These are phyloP conservation scores for Diplazon laetatorius DNA, from an alignment of 2,888 invertebrate genomes.

Conservation along the genomic window DNA sequence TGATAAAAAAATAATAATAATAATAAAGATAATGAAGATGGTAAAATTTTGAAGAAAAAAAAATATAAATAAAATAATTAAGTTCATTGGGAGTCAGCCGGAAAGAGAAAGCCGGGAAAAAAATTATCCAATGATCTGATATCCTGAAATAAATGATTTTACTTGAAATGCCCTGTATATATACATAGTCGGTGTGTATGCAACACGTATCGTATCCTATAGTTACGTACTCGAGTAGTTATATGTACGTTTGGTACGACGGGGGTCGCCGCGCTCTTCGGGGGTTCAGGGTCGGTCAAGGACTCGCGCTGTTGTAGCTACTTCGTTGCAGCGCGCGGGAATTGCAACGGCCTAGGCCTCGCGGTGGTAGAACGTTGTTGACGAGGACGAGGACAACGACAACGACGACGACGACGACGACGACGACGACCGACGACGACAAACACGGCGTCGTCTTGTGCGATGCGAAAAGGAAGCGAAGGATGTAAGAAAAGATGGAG, in stretches of 20 bases:
- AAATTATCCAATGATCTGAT: no score
- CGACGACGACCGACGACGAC: conserved; percentile 6
- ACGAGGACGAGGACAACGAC: conserved; percentile 10
- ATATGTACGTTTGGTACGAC: conserved; percentile 40
- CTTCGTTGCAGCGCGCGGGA: neutral
- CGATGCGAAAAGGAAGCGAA: conserved; percentile 24
- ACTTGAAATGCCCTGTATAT: no score
- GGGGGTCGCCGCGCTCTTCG: conserved; percentile 75
- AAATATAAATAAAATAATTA: no score
- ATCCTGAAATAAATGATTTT: no score
- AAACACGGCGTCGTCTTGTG: neutral
- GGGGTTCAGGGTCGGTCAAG: conserved; percentile 82
- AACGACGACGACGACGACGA: conserved; percentile 44
- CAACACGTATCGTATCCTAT: neutral
- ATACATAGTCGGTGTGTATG: conserved; percentile 24
- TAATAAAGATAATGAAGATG: no score
- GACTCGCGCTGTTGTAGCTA: conserved; percentile 72
- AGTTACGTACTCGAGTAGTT: conserved; percentile 4
- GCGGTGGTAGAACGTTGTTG: neutral
- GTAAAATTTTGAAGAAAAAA: no score
- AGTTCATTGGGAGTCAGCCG: no score
- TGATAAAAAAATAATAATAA: no score
- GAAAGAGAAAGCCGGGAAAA: no score
- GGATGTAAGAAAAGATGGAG: conserved; percentile 32
- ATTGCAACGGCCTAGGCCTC: conserved; percentile 32